Evolutionary conservation across 2,888 invertebrate genomes (phyloP), one percentile per base, ranked within the genome.

Genomic region (Petrophora chlorosata): DNA sequence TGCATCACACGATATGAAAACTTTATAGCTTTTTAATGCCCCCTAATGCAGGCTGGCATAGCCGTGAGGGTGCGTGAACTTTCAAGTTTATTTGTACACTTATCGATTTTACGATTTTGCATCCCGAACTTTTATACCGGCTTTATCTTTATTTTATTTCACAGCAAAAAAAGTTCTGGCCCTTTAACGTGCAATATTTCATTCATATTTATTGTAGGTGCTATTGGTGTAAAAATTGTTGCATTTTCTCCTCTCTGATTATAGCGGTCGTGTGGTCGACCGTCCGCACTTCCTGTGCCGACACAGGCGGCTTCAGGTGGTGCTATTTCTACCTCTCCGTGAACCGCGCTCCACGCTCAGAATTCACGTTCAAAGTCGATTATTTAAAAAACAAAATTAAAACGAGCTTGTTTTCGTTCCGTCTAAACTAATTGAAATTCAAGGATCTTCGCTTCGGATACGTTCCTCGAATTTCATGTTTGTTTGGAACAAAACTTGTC

Each of bases 361-460:
- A 74, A 79, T 86, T 82, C 85, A 84, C 73, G 85, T 83, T 87
- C 82, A 83, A 83, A 83, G 83, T 71, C 81, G 73, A 76, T 76
- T 80, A 80, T 81, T 82, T 76, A 70, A 79, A 80, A 65, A 66
- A 64, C 41, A 53, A 58, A 65, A 68, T 59, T 44, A 54, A 61
- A 61, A 54, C 54, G 41, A 12, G 38, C 45, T 64, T 61, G 61
- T 68, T 73, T 65, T 64, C 61, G 58, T 60, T 62, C 53, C n/a
- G n/a, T n/a, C n/a, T 41, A 53, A 61, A 52, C 56, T 64, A 59
- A 64, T 64, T 59, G 56, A 57, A 53, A 64, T 65, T 70, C 67
- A 66, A 69, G 65, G 63, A 70, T 71, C 56, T 41, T 40, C 49
- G 48, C 45, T 52, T 58, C 44, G 43, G 48, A 57, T 51, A 32